A percentile compares a stretch with the other conserved stretches of the same genome.
phyloP scores from a whole-genome alignment of 1,140 invertebrate genomes.

The Cataglyphis hispanica region DNA sequence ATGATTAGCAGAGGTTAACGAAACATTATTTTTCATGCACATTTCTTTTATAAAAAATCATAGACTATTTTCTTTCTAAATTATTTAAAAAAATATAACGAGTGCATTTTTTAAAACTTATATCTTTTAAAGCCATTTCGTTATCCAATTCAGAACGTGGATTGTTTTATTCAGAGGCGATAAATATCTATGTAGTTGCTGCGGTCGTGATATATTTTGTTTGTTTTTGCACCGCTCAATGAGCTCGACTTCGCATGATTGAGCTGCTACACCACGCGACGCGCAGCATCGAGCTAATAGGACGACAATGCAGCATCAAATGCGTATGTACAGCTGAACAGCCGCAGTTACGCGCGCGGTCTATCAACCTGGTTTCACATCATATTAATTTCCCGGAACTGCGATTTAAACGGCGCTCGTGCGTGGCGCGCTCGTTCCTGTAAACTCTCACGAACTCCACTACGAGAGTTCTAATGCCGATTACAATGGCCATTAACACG shows the following conservation, averaged over 20 bases:
- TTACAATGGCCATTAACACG: slow-evolving; percentile 57
- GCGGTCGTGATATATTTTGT: background rate
- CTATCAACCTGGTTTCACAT: slow-evolving; percentile 52
- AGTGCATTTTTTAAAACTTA: background rate
- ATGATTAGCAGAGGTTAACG: background rate
- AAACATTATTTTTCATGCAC: background rate
- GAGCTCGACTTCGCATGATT: slow-evolving; percentile 33
- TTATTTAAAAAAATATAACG: background rate
- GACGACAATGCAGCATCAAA: slow-evolving; percentile 56
- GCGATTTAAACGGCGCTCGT: slow-evolving; percentile 51
- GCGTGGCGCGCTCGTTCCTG: slow-evolving; percentile 47
- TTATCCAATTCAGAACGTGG: slow-evolving; percentile 12
- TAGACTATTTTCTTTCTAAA: background rate
- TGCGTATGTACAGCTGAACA: slow-evolving; percentile 45
- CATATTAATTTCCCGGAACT: slow-evolving; percentile 61
- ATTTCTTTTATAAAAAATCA: background rate
- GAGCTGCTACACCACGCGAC: slow-evolving; percentile 21
- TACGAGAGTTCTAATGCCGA: slow-evolving; percentile 57
- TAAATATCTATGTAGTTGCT: slow-evolving; percentile 29
- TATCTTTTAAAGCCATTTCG: slow-evolving; percentile 7
- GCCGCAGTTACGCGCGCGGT: slow-evolving; percentile 17
- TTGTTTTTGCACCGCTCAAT: slow-evolving; percentile 36
- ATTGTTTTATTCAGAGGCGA: slow-evolving; percentile 24
- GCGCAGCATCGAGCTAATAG: background rate
- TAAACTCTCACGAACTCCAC: slow-evolving; percentile 50